Base-by-base conservation (phyloP, 2,113 vertebrate species). In the Austrofundulus limnaeus region DNA sequence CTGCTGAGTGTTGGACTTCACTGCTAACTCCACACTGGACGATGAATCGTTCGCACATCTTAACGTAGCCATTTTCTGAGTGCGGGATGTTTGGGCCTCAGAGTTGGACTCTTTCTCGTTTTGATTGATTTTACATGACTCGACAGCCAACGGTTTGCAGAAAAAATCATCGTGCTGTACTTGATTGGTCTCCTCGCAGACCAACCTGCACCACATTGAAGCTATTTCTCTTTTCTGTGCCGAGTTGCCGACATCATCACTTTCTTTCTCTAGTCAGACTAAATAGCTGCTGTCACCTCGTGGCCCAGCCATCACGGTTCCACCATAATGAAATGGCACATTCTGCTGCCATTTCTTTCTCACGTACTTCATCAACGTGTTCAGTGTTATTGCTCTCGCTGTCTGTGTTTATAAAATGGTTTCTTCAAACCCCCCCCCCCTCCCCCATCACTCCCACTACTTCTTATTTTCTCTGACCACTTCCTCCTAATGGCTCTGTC, bases 401-500 rank as follows among this genome's bases (percentile, higher is more conserved):
- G 77, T 63, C 72, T 62, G 42, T 83, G 78, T 88, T 85, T 87
- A 82, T 78, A 80, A 86, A 86, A 88, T 66, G 61, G 76, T 80
- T 83, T 75, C 70, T 89, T 84, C 78, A 85, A 89, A 87, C 76
- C 80, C 72, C 73, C 70, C 54, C 53, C 78, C 72, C 54, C 78
- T 8, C 31, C 75, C 54, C 55, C 64, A 62, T 85, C 77, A 81
- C 85, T 89, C 78, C 80, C 80, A 69, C 80, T 72, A 60, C 76
- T 49, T 75, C 80, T 85, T 76, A 68, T 82, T 84, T 83, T 63
- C 80, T 83, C 83, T n/a, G 57, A 81, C 81, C 80, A 81, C 81
- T 89, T 90, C 82, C 86, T 82, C 80, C 70, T 87, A 89, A 90
- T 87, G 79, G 80, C 72, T 82, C 65, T 73, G 66, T 66, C 66